Base-by-base conservation (phyloP, 2,888 invertebrate species). In the Julus scanicus region DNA sequence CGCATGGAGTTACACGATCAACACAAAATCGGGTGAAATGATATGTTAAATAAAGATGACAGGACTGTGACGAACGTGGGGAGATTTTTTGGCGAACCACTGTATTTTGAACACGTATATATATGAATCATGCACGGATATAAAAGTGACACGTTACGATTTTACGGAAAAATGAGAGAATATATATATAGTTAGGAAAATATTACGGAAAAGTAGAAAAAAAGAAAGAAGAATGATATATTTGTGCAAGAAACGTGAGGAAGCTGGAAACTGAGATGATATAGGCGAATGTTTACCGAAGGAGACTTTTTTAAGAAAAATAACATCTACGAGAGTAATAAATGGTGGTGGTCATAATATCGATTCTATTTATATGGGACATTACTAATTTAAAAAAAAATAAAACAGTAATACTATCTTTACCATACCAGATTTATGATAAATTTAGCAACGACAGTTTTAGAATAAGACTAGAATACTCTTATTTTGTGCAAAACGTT, bases 231-330 rank as follows among this genome's bases (percentile, higher is more conserved):
- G 37, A 15, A 80, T 39, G 80, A 80, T 37, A 53, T 86, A 49
- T 85, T 85, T 85, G 48, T 86, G 48, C 53, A 29, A 86, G 86
- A 49, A 86, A 86, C 15, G 3, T 86, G 86, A 49, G 86, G 53
- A 86, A 86, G 37, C 15, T 37, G 80, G 37, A 80, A 80, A 71
- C 29, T 29, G 29, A 29, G 29, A 71, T 71, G 80, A 80, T 80
- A 80, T 80, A 37, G 71, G 49, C 49, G 85, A 85, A 29, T 48
- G 29, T 86, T 20, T 11, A 44, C 11, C 86, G 20, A n/a, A 44
- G 20, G 20, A 86, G 86, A 29, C 1, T 29, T 86, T 29, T 29
- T 40, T 20, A 86, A 86, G 29, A 85, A 44, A 85, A 4, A 13
- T 44, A 20, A 85, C 11, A 85, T n/a, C n/a, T 39, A 71, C 11